Evolutionary conservation across 92 coral and sea anemone genomes (phyloP).

Genomic region (Palythoa grandis): DNA sequence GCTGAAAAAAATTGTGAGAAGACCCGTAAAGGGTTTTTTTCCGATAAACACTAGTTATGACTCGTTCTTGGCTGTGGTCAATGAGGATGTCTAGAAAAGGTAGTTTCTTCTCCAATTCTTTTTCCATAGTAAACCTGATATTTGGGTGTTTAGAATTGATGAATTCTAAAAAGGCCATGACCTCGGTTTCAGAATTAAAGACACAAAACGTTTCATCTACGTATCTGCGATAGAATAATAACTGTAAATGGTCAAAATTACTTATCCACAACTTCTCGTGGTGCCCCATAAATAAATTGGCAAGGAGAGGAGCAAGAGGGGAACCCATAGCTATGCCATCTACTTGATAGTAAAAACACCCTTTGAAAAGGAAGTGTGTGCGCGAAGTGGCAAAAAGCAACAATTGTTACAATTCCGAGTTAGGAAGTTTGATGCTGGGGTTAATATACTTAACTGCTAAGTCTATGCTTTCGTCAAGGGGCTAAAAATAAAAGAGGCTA

Average conservation of each 20-base stretch:
- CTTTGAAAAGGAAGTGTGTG: too few relatives aligned
- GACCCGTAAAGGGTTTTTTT: neutral
- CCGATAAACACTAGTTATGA: neutral
- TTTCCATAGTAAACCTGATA: neutral
- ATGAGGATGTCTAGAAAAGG: neutral
- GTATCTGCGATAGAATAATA: neutral
- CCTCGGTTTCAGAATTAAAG: neutral
- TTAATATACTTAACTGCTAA: too few relatives aligned
- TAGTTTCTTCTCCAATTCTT: neutral
- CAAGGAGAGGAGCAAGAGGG: neutral
- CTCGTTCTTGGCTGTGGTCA: neutral
- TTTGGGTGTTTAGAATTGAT: too few relatives aligned
- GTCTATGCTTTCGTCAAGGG: too few relatives aligned
- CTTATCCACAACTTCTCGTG: neutral
- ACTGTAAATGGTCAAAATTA: neutral
- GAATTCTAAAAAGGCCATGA: neutral
- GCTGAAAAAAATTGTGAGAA: constrained; percentile 2
- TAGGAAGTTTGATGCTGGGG: too few relatives aligned
- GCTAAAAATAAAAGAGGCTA: too few relatives aligned
- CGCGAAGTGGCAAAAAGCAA: too few relatives aligned
- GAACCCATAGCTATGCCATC: neutral
- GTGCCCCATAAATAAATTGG: neutral
- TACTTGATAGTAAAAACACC: too few relatives aligned
- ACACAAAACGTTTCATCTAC: neutral
- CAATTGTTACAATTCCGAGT: too few relatives aligned